Percentiles rank a stretch among this genome's conserved stretches.
Evolutionary conservation across 2,797 vertebrate species (phyloP).

Genomic region (Salmo trutta): DNA sequence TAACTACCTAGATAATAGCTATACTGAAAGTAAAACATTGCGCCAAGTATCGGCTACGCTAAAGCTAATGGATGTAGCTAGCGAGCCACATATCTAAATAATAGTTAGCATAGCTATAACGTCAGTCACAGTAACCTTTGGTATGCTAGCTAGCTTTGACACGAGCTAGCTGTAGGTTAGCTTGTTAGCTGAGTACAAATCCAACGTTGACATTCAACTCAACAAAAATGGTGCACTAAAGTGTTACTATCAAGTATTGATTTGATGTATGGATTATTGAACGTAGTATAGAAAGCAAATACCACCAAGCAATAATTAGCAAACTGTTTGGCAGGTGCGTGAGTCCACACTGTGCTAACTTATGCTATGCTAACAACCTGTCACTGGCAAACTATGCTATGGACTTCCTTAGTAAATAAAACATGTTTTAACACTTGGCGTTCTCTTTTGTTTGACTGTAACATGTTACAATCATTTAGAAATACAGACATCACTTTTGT

Average conservation of each 20-base stretch:
- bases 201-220: background rate
- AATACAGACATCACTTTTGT: background rate
- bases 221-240: background rate
- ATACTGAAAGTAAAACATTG: background rate
- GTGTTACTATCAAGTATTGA: background rate
- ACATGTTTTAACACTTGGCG: background rate
- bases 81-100: background rate
- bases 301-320: background rate
- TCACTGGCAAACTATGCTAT: constrained; percentile 25
- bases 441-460: background rate
- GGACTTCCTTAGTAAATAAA: constrained; percentile 53
- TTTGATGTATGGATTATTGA: background rate
- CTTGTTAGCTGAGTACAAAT: background rate
- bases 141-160: background rate
- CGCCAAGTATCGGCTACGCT: background rate
- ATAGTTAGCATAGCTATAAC: background rate
- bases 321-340: constrained; percentile 1
- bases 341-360: background rate
- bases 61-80: background rate
- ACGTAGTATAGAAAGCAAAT: background rate
- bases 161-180: background rate
- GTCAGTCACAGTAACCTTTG: background rate
- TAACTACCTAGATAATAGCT: background rate
- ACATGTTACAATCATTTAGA: background rate
- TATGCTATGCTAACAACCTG: constrained; percentile 19